Base-by-base conservation (phyloP, 2,113 vertebrate species). In the Gasterosteus aculeatus region DNA sequence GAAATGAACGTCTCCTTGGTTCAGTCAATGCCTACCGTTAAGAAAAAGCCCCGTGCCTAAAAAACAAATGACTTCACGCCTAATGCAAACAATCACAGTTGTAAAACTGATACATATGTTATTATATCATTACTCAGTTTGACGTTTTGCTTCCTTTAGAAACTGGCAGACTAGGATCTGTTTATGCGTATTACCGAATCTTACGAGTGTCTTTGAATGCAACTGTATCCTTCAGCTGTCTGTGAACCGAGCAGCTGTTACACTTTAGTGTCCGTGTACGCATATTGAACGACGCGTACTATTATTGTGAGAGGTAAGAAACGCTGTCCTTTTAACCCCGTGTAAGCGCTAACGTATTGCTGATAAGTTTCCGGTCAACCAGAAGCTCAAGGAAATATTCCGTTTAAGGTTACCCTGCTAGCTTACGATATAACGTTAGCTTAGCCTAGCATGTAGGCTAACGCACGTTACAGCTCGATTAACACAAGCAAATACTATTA, bases 221-320 rank as follows among this genome's bases (percentile, higher is more conserved):
- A 77, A 0, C 88, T 76, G 10, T 35, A 60, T 72, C 61, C 66
- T 71, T 78, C 41, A 75, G 74, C 70, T 83, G 69, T 62, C 62
- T 77, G 83, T 29, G 87, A 90, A 59, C 61, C 2, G 46, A 79
- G 72, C 89, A 91, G 89, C 88, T 92, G 90, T 89, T 73, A 85
- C 61, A 53, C 33, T 85, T 74, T 8, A 44, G 73, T 66, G 53
- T 49, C 8, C 66, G 72, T 62, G 72, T 38, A 3, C 53, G 8
- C n/a, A n/a, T 22, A 47, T 29, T 16, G 22, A 74, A 81, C 77
- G 22, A 85, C 84, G 46, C 72, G 59, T 68, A 71, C 31, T 38
- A 12, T 38, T 35, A 22, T 3, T 51, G 77, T 64, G 44, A 44
- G 5, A 88, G 90, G 90, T 92, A 87, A 88, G 82, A 15, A 6